Base-by-base conservation (phyloP, 2,888 invertebrate genomes). In the Malachius bipustulatus region DNA sequence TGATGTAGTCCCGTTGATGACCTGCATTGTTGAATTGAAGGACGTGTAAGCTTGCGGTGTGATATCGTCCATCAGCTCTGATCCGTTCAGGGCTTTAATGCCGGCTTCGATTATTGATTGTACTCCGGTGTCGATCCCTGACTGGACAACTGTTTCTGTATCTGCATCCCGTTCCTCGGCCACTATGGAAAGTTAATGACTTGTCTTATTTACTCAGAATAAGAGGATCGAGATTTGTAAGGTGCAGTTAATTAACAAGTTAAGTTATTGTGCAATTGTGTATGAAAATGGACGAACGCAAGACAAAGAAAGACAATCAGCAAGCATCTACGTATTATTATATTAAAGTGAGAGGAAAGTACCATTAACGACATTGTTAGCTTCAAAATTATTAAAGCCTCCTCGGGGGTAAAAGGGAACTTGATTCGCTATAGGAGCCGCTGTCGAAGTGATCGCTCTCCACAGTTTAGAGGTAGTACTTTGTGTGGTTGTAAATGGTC, bases 1-100 rank as follows among this genome's bases (percentile, higher is more conserved):
- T 39, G 76, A 75, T 26, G 65, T 63, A 19, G 71, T 70, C 48
- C 73, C 72, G 35, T 71, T 69, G 14, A 36, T 36, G 41, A 68
- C 66, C 46, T 73, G 54, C 10, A 74, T 72, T 9, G 48, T 46
- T 16, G 39, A 36, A 32, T 52, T 52, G 32, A 48, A 49, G 8
- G 44, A 40, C 4, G 38, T 45, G 4, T 53, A 47, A n/a, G 61
- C 56, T 49, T 62, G 59, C 4, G 62, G 59, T 24, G 51, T 45
- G n/a, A 58, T 48, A 26, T 50, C 49, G 34, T 60, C 57, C 12
- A 61, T 39, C 16, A 52, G 41, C 36, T 61, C 60, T 10, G 51
- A 48, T 3, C 57, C 50, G 30, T 55, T 56, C 13, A 49, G 35
- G 4, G 39, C 35, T 28, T 38, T 43, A 28, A 35, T 8, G n/a